phyloP scores from a whole-genome alignment of 1,140 invertebrate genomes.

The Bombus cullumanus region DNA sequence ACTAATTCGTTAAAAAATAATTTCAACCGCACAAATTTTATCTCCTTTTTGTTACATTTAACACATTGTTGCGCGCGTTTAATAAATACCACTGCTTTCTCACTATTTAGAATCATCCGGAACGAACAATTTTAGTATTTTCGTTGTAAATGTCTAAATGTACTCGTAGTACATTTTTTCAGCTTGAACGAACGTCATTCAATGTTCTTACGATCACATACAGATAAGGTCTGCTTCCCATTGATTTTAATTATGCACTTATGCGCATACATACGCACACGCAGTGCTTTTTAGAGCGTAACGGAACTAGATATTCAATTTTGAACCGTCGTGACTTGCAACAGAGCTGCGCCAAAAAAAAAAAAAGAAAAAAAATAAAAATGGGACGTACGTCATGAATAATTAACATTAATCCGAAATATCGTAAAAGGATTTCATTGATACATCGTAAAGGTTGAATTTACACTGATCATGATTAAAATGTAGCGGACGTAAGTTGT shows the following conservation, averaged over 20 bases:
- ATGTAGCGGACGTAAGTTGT: too few relatives aligned
- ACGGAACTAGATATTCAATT: conserved; percentile 55
- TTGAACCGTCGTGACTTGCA: conserved; percentile 48
- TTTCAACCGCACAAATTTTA: not conserved
- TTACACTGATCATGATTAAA: not conserved
- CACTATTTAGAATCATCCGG: too few relatives aligned
- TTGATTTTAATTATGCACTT: conserved; percentile 21
- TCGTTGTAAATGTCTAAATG: not conserved
- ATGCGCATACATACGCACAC: not conserved
- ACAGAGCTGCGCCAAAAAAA: conserved; percentile 30
- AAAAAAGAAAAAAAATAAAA: conserved; percentile 24
- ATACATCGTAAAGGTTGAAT: not conserved
- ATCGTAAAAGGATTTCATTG: conserved; percentile 9
- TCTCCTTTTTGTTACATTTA: not conserved
- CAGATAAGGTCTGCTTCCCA: not conserved
- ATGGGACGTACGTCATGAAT: conserved; percentile 28
- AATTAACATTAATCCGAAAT: conserved; percentile 1
- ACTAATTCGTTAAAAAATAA: not conserved
- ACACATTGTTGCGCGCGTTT: not conserved
- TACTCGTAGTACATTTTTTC: not conserved
- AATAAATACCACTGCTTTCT: not conserved
- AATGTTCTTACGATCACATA: not conserved
- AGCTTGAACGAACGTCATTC: not conserved
- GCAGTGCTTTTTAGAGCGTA: conserved; percentile 59
- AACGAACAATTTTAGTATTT: not conserved